Base-by-base conservation (phyloP, 1,140 invertebrate genomes). In the Drosophila parabipectinata region DNA sequence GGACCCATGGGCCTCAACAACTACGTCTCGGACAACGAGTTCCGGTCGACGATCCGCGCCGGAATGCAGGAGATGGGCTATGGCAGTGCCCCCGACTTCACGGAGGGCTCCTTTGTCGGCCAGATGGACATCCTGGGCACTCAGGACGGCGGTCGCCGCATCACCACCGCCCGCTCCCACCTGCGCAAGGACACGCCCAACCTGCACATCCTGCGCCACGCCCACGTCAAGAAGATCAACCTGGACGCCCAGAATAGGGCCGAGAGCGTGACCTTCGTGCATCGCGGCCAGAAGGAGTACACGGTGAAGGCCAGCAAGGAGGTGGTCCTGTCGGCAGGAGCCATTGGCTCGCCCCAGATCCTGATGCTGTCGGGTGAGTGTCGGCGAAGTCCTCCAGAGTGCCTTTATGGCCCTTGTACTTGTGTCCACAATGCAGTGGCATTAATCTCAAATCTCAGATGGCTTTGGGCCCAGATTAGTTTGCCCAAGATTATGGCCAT, bases 261-360 rank as follows among this genome's bases (percentile, higher is more conserved):
- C 0, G 95, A 95, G 64, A 96, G 96, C 0, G 95, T 97, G 0
- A 95, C 96, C 78, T 96, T 96, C 83, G 93, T 96, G 3, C 93
- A 94, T 74, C 93, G 95, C 50, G 95, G 95, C 3, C 54, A 56
- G 3, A 82, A 79, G 76, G 81, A 90, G 53, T 88, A 88, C 39
- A 81, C 76, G 5, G 91, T 83, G 26, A 53, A 47, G 3, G 79
- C 75, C 30, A 82, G 39, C 30, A 92, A 91, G 73, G 91, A 92
- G 62, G 91, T 94, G 0, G 92, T 94, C 4, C 52, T 94, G 59
- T 93, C 93, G 3, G 93, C 93, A 4, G 94, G 94, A 15, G 90
- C 93, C 15, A 93, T 94, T 28, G 93, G 92, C 10, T 92, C 93
- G 0, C 93, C 94, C 4, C 93, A 94, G 74, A 80, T 95, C 0